A percentile compares a stretch with the other conserved stretches of the same genome.
phyloP scores from a whole-genome alignment of 23 tunicate genomes.

The Ascidia mentula region DNA sequence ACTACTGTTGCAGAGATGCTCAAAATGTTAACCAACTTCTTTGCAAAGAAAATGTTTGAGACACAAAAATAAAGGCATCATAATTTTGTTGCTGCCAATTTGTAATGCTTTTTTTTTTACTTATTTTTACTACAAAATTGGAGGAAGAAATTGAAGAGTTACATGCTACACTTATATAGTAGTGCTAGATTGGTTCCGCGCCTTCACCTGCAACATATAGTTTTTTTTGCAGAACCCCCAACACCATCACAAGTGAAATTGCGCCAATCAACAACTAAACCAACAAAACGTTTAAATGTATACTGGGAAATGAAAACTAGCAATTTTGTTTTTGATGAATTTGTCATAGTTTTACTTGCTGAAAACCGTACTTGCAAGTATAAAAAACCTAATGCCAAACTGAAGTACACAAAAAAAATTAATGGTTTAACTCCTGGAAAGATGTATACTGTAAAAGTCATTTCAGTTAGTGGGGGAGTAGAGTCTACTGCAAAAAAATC shows the following conservation, averaged over 20 bases:
- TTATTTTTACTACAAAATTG: no score
- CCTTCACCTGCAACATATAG: no score
- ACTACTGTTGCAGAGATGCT: no score
- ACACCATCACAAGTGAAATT: background rate
- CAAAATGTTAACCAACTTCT: no score
- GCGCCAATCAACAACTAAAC: background rate
- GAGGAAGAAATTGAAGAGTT: no score
- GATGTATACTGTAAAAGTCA: background rate
- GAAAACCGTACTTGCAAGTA: background rate
- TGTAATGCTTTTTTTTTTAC: no score
- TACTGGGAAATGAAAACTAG: background rate
- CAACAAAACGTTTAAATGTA: background rate
- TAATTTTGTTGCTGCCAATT: no score
- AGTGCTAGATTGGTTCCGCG: no score
- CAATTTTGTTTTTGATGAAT: background rate
- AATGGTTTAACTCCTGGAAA: constrained; percentile 2
- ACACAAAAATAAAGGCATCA: no score
- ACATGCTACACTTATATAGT: no score
- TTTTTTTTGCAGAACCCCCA: background rate
- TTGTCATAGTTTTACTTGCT: background rate
- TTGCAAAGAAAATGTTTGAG: no score
- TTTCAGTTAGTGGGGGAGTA: background rate
- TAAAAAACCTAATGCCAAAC: background rate
- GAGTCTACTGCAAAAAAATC: background rate
- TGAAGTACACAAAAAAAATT: background rate